These are phyloP conservation scores for Copsychus sechellarum DNA, from an alignment of 2,113 vertebrate genomes.

Conservation along the genomic window DNA sequence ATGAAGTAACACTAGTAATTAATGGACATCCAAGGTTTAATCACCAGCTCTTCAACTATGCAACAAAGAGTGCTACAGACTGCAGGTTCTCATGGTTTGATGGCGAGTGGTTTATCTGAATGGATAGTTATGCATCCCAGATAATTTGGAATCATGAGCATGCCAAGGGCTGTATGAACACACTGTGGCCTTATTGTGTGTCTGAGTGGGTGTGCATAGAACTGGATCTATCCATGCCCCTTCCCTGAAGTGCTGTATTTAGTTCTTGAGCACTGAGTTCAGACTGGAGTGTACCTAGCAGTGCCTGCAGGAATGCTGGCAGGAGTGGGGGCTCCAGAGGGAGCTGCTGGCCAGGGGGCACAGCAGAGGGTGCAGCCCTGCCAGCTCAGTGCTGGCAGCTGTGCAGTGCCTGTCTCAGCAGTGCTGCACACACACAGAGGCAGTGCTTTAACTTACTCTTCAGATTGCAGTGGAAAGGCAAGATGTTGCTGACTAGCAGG, in stretches of 20 bases:
- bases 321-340: background rate
- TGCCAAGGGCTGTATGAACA: background rate
- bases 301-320: background rate
- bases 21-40: background rate
- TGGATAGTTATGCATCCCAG: background rate
- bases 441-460: no score
- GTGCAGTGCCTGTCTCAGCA: background rate
- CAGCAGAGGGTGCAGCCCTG: background rate
- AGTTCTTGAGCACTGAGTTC: background rate
- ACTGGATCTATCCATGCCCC: background rate
- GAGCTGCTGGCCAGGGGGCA: background rate
- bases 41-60: background rate
- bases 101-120: background rate
- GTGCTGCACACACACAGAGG: background rate
- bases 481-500: background rate
- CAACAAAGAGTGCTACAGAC: background rate
- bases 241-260: background rate
- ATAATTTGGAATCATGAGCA: background rate
- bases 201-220: background rate
- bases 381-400: background rate
- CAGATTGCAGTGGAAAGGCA: background rate
- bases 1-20: background rate
- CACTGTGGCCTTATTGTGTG: accelerated
- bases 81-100: background rate
- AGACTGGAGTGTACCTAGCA: accelerated